A percentile compares a stretch with the other conserved stretches of the same genome.
Conservation (phyloP, 2,888 invertebrate genomes). For the Netelia inedita region DNA sequence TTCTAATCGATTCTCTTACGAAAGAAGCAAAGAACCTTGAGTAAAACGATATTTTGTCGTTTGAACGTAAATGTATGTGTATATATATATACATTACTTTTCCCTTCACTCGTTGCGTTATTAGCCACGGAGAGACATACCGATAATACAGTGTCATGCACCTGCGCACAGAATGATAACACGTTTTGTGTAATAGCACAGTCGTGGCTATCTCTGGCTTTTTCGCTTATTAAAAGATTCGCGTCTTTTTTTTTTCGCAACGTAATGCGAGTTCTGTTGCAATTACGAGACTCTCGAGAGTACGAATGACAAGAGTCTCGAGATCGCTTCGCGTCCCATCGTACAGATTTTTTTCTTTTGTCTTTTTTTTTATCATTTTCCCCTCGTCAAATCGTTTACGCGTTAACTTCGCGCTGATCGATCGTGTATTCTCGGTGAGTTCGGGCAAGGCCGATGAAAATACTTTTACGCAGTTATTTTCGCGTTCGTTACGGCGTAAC, state of each 20-base stretch:
- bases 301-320: too few relatives aligned
- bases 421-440: conserved; percentile 7
- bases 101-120: conserved; percentile 69
- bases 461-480: conserved; percentile 15
- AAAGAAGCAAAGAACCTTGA: conserved; percentile 9
- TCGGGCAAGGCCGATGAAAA: background rate
- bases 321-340: conserved; percentile 29
- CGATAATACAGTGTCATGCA: conserved; percentile 61
- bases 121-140: background rate
- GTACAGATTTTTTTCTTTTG: conserved; percentile 27
- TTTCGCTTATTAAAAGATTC: conserved; percentile 54
- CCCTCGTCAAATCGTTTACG: background rate
- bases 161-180: conserved; percentile 65
- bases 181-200: conserved; percentile 40
- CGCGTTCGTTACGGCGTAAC: conserved; percentile 32
- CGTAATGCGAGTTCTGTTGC: conserved; percentile 18
- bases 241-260: conserved; percentile 49
- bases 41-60: conserved; percentile 23
- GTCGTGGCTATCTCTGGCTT: conserved; percentile 1
- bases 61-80: conserved; percentile 3
- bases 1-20: background rate
- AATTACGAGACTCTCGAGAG: conserved; percentile 35
- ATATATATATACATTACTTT: conserved; percentile 18
- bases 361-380: conserved; percentile 40
- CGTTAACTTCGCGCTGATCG: background rate